Conservation (phyloP, 2,888 invertebrate genomes). For the Drosophila picticornis region DNA sequence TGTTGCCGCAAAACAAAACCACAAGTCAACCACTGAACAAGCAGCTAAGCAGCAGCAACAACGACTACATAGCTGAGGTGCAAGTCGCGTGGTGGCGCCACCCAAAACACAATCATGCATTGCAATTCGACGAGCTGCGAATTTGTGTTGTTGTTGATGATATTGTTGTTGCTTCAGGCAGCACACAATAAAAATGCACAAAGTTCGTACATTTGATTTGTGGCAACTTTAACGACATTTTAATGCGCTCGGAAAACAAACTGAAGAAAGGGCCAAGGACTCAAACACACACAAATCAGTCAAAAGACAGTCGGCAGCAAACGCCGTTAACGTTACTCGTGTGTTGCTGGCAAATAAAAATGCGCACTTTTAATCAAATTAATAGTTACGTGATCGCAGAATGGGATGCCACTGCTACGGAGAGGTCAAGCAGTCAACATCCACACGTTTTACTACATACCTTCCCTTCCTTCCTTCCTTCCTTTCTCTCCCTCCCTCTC, state of each 20-base stretch:
- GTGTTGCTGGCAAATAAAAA: slow-evolving; percentile 67
- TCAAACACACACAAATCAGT: slow-evolving; percentile 1
- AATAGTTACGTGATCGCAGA: slow-evolving; percentile 55
- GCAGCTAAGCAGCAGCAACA: slow-evolving; percentile 48
- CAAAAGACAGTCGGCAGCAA: slow-evolving; percentile 12
- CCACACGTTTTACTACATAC: background rate
- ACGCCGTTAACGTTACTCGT: slow-evolving; percentile 40
- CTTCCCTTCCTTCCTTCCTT: background rate
- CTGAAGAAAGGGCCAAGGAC: slow-evolving; percentile 32
- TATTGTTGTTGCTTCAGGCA: slow-evolving; percentile 32
- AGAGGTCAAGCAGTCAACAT: slow-evolving; percentile 48
- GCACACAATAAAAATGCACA: slow-evolving; percentile 68
- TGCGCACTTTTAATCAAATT: slow-evolving; percentile 76
- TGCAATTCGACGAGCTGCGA: slow-evolving; percentile 46
- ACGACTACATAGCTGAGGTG: slow-evolving; percentile 14
- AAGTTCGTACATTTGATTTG: slow-evolving; percentile 79
- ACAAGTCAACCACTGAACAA: slow-evolving; percentile 73
- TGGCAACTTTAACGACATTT: slow-evolving; percentile 80
- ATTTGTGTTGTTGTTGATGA: slow-evolving; percentile 8
- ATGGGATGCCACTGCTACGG: slow-evolving; percentile 7
- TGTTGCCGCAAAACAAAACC: slow-evolving; percentile 62
- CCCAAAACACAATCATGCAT: slow-evolving; percentile 55
- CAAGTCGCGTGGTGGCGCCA: slow-evolving; percentile 32
- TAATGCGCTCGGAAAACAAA: slow-evolving; percentile 73
- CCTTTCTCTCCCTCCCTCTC: too few species aligned